These are phyloP conservation scores for Notolepis coatsorum DNA, from an alignment of 2,797 vertebrate genomes.

Conservation along the genomic window DNA sequence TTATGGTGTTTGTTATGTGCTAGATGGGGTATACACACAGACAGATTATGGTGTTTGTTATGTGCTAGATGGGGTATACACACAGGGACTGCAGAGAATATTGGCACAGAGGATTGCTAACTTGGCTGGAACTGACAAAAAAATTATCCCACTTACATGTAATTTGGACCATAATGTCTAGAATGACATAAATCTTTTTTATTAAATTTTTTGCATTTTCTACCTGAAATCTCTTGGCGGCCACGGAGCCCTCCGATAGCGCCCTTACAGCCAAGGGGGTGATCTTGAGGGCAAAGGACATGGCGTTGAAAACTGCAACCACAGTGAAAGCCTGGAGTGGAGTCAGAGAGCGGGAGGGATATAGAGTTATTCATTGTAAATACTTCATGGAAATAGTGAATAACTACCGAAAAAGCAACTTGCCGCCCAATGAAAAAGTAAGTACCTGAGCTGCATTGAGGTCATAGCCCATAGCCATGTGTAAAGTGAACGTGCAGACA, in stretches of 20 bases:
- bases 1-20: too few species aligned
- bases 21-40: neutral
- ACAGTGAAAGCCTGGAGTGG: slow-evolving; percentile 84
- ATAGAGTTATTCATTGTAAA: too few species aligned
- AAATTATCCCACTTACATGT: slow-evolving; percentile 48
- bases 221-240: slow-evolving; percentile 86
- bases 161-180: slow-evolving; percentile 15
- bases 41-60: too few species aligned
- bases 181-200: neutral
- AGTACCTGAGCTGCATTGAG: slow-evolving; percentile 85
- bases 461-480: slow-evolving; percentile 85
- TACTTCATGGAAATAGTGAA: neutral
- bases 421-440: neutral
- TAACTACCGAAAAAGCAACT: neutral
- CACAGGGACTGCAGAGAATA: slow-evolving; percentile 1
- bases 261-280: slow-evolving; percentile 83
- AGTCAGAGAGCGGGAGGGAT: neutral
- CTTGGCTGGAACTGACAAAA: slow-evolving; percentile 38
- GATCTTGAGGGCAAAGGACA: slow-evolving; percentile 87
- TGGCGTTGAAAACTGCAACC: slow-evolving; percentile 87
- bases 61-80: too few species aligned
- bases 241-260: slow-evolving; percentile 82
- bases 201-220: neutral
- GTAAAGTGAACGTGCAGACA: slow-evolving; percentile 87
- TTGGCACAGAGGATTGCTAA: slow-evolving; percentile 43